These are phyloP conservation scores for Callopanchax toddi DNA, from an alignment of 2,113 vertebrate genomes.

Conservation along the genomic window DNA sequence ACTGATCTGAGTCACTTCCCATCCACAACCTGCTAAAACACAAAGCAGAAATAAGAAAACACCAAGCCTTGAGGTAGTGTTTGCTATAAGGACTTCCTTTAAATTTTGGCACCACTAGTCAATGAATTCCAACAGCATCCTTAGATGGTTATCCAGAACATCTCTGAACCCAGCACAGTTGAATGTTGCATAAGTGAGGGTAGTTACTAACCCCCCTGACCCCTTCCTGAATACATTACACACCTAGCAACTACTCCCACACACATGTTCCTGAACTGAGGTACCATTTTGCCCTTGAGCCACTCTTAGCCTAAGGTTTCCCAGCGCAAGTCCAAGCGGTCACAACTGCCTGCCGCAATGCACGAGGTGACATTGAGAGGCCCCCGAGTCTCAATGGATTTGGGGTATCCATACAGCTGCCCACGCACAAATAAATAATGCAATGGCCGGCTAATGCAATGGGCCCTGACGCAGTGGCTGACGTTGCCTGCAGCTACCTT, in stretches of 20 bases:
- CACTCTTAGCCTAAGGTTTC: slow-evolving; percentile 62
- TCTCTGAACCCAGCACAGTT: slow-evolving; percentile 49
- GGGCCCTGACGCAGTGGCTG: slow-evolving; percentile 78
- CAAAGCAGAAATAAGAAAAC: slow-evolving; percentile 31
- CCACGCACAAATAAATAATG: slow-evolving; percentile 83
- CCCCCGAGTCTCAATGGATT: slow-evolving; percentile 70
- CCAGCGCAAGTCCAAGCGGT: slow-evolving; percentile 46
- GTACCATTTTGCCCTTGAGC: slow-evolving; percentile 74
- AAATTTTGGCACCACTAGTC: slow-evolving; percentile 45
- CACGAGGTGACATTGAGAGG: slow-evolving; percentile 78
- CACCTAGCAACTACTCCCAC: slow-evolving; percentile 67
- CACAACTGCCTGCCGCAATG: slow-evolving; percentile 65
- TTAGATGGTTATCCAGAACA: slow-evolving; percentile 50
- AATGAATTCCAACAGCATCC: slow-evolving; percentile 19
- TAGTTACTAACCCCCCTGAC: slow-evolving; percentile 58
- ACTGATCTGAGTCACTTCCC: slow-evolving; percentile 46
- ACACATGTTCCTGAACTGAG: slow-evolving; percentile 43
- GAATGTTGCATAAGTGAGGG: slow-evolving; percentile 65
- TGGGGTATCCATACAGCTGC: slow-evolving; percentile 76
- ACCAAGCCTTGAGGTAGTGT: slow-evolving; percentile 46
- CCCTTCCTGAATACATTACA: slow-evolving; percentile 65
- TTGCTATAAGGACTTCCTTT: slow-evolving; percentile 46
- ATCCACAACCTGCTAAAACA: slow-evolving; percentile 13
- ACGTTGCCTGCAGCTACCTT: slow-evolving; percentile 84
- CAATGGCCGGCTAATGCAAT: slow-evolving; percentile 82